phyloP scores from a whole-genome alignment of 2,113 vertebrate species.

The Aix galericulata region DNA sequence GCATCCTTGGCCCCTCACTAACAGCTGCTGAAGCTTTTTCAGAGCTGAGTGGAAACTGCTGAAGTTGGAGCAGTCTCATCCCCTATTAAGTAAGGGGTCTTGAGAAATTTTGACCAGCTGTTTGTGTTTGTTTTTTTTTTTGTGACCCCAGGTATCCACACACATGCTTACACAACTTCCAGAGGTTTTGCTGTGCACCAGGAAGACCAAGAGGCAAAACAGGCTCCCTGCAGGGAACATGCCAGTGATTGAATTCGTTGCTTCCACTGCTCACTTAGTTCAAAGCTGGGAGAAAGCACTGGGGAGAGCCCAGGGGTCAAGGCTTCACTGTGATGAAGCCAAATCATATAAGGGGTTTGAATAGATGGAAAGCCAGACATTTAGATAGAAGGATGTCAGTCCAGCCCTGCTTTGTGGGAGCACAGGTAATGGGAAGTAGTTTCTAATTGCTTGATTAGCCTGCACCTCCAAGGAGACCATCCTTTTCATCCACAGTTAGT shows the following conservation, averaged over 20 bases:
- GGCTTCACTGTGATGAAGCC: background rate
- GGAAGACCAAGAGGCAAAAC: background rate
- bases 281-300: background rate
- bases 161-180: background rate
- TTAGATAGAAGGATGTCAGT: conserved; percentile 12
- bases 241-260: background rate
- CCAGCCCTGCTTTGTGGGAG: conserved; percentile 16
- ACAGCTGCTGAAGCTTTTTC: background rate
- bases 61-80: background rate
- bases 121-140: background rate
- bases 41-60: background rate
- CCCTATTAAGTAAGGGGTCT: background rate
- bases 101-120: background rate
- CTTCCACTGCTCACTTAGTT: background rate
- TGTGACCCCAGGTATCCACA: background rate
- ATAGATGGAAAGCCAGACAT: background rate
- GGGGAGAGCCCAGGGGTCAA: background rate
- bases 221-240: background rate
- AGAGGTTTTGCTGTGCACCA: background rate
- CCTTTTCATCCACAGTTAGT: conserved; percentile 38
- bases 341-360: background rate
- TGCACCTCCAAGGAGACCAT: conserved; percentile 22
- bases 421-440: conserved; percentile 38
- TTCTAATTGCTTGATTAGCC: conserved; percentile 41
- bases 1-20: background rate